Conservation (phyloP, 2,888 invertebrate genomes). For the Anticlea derivata region DNA sequence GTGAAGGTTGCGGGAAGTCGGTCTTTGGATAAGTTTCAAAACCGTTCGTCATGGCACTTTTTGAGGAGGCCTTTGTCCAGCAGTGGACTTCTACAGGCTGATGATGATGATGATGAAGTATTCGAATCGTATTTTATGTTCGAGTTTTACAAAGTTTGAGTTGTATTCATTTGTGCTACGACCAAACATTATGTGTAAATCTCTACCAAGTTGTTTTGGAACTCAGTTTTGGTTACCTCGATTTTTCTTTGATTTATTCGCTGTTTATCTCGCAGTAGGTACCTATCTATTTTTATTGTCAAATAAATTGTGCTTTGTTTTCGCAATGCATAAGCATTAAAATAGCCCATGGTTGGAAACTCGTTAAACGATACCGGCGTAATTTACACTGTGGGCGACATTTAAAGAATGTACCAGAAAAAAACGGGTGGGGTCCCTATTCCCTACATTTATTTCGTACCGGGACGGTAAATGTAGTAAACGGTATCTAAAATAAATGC, state of each 20-base stretch:
- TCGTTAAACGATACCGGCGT: background rate
- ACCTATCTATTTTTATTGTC: background rate
- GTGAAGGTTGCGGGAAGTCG: too few relatives aligned
- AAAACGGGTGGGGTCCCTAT: too few relatives aligned
- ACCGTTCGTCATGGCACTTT: too few relatives aligned
- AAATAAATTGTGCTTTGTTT: constrained; percentile 3
- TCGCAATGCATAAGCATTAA: background rate
- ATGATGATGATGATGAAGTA: too few relatives aligned
- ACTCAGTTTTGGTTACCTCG: background rate
- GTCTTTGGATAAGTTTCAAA: too few relatives aligned
- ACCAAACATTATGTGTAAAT: background rate
- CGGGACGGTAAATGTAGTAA: too few relatives aligned
- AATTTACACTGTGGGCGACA: background rate
- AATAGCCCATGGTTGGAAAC: background rate
- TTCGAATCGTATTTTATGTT: constrained; percentile 5
- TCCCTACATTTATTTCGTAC: too few relatives aligned
- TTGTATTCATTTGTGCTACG: background rate
- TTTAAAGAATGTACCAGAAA: too few relatives aligned
- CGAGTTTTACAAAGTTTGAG: background rate
- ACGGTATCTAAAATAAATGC: too few relatives aligned
- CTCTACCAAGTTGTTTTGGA: background rate
- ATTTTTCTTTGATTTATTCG: background rate
- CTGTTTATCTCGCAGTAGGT: background rate
- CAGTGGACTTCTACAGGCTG: too few relatives aligned
- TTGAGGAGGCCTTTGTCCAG: too few relatives aligned